Evolutionary conservation across 2,113 vertebrate genomes (phyloP).

Genomic region (Fukomys damarensis): DNA sequence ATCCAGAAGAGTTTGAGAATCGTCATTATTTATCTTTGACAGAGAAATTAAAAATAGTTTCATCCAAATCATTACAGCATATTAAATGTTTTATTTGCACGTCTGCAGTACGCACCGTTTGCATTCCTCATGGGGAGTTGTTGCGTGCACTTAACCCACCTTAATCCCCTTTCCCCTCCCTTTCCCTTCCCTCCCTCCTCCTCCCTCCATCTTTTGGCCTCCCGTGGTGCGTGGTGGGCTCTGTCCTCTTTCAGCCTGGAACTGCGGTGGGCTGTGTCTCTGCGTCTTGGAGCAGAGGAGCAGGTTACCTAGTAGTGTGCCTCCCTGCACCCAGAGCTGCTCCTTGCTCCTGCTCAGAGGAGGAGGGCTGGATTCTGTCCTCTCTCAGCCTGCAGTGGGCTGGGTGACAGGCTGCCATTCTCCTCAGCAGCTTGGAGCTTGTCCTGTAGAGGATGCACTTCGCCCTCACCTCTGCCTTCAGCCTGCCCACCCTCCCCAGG

Average conservation of each 20-base stretch:
- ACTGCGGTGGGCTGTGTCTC: not conserved
- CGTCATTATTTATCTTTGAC: not conserved
- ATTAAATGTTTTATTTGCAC: not conserved
- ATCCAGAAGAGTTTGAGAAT: not conserved
- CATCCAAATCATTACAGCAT: not conserved
- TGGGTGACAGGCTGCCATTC: not conserved
- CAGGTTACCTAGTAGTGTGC: not conserved
- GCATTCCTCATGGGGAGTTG: not conserved
- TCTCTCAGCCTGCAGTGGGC: not conserved
- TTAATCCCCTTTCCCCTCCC: not conserved
- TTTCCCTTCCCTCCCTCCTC: too few relatives aligned
- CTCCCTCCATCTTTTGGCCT: not conserved
- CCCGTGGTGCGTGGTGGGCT: not conserved
- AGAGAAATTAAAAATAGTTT: not conserved
- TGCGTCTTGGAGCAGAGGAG: not conserved
- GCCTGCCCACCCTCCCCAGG: accelerated
- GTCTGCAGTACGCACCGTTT: not conserved
- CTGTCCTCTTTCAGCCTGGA: not conserved
- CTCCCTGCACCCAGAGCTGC: not conserved
- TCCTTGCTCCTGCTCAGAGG: not conserved
- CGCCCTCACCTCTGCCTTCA: not conserved
- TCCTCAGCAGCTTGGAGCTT: not conserved
- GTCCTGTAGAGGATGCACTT: not conserved
- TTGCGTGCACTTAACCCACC: not conserved
- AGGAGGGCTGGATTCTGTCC: not conserved